Evolutionary conservation across 35 echinoderm and acorn worm species (phyloP), one percentile per base, ranked within the genome.

Genomic region (Diadema setosum): DNA sequence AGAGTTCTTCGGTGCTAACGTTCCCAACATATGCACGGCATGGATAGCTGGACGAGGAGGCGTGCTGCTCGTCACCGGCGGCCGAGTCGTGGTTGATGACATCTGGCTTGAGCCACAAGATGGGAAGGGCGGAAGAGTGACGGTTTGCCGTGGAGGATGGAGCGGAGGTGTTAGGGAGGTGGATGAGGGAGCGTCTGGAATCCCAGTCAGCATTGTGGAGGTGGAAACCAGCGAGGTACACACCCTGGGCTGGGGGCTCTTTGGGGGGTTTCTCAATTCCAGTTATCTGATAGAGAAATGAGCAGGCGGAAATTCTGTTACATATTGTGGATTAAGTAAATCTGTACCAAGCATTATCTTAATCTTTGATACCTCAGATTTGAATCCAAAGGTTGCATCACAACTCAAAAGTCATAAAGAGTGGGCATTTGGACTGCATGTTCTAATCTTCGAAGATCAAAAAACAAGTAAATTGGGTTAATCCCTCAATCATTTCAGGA

Each of bases 121-220:
- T 17, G 12, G 94, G 91, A 5, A 93, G 87, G 35, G 90, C 52
- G 6, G 83, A 58, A 35, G 70, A 83, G 42, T 49, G 46, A 29
- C 48, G 23, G n/a, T n/a, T 52, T 8, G 81, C 56, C 24, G 56
- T 15, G 17, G n/a, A n/a, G 7, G 82, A 45, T 4, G 83, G 55
- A 24, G 30, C 20, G 27, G 65, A 20, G 6, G 67, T 39, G 35
- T 88, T 46, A 5, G 70, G 56, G 7, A 76, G 82, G 29, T 65
- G 34, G 5, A 93, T 85, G 56, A 58, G 41, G 18, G 57, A 81
- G 17, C 90, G 82, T 17, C 90, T 83, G 48, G 65, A 5, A 63
- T 97, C 94, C 94, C 94, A 97, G 20, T 48, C 80, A 44, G 94
- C 94, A 80, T 97, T 97, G 82, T 90, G 83, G 1, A 97, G 91